Conservation (phyloP, 2,888 invertebrate genomes). For the Odiellus spinosus region DNA sequence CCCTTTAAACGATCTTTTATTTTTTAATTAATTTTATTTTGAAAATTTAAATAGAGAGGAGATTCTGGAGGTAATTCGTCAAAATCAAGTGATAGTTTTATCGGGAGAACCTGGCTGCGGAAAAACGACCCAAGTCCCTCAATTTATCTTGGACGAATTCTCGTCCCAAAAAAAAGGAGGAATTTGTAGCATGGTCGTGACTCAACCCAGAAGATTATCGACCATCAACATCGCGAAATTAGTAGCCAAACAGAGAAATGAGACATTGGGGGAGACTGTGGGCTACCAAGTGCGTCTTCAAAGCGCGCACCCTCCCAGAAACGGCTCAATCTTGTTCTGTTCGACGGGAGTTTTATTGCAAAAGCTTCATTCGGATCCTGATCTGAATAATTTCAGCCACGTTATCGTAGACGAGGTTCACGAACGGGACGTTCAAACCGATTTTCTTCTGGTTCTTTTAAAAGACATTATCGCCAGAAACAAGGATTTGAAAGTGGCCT, state of each 20-base stretch:
- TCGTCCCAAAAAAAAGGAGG: slow-evolving; percentile 66
- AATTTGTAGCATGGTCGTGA: slow-evolving; percentile 78
- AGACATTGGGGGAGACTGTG: slow-evolving; percentile 58
- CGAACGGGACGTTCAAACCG: slow-evolving; percentile 69
- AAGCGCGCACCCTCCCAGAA: slow-evolving; percentile 63
- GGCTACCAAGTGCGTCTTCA: slow-evolving; percentile 84
- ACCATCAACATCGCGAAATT: slow-evolving; percentile 92
- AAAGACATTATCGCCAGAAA: slow-evolving; percentile 86
- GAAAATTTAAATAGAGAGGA: slow-evolving; percentile 38
- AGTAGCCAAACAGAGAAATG: slow-evolving; percentile 74
- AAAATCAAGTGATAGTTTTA: slow-evolving; percentile 77
- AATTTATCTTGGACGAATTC: slow-evolving; percentile 70
- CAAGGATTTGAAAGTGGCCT: slow-evolving; percentile 74
- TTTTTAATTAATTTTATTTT: slow-evolving; percentile 2
- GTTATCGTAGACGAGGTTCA: slow-evolving; percentile 96
- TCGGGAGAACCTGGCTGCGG: slow-evolving; percentile 94
- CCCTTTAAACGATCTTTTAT: too few relatives aligned
- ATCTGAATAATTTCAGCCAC: slow-evolving; percentile 88
- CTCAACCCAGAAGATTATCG: slow-evolving; percentile 89
- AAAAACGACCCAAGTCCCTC: slow-evolving; percentile 87
- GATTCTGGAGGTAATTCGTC: slow-evolving; percentile 72
- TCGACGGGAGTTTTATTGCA: slow-evolving; percentile 76
- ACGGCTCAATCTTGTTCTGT: slow-evolving; percentile 84
- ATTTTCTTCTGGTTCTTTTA: slow-evolving; percentile 82
- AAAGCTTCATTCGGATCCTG: slow-evolving; percentile 61